Percentiles rank a stretch among this genome's conserved stretches.
Evolutionary conservation across 2,113 vertebrate genomes (phyloP).

Genomic region (Vanacampus margaritifer): DNA sequence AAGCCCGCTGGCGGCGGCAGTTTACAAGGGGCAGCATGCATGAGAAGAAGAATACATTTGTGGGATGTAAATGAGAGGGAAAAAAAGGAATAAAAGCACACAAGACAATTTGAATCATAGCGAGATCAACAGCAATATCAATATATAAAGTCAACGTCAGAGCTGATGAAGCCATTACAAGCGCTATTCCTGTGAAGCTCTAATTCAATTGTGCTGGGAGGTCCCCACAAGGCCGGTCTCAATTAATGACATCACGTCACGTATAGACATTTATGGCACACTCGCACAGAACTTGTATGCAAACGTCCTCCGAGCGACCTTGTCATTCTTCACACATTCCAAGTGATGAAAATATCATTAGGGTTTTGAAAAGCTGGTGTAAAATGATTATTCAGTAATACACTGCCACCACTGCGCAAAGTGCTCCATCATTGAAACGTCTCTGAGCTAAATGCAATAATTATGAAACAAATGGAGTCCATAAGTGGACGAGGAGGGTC

Average conservation of each 20-base stretch:
- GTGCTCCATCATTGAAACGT: slow-evolving; percentile 6
- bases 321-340: slow-evolving; percentile 22
- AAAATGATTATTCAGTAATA: slow-evolving; percentile 8
- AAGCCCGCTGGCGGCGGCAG: slow-evolving; percentile 85
- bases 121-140: neutral
- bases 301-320: slow-evolving; percentile 58
- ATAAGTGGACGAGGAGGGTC: slow-evolving; percentile 5
- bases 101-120: neutral
- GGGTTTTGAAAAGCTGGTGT: neutral
- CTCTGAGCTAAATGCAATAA: slow-evolving; percentile 13
- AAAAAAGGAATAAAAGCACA: slow-evolving; percentile 11
- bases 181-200: slow-evolving; percentile 44
- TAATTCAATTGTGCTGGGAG: slow-evolving; percentile 45
- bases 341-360: slow-evolving; percentile 16
- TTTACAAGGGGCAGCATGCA: slow-evolving; percentile 28
- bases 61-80: slow-evolving; percentile 26
- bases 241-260: slow-evolving; percentile 45
- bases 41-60: slow-evolving; percentile 25
- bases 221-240: slow-evolving; percentile 36
- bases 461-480: slow-evolving; percentile 23
- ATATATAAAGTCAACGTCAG: slow-evolving; percentile 15
- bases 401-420: neutral
- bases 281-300: neutral
- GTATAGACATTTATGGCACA: slow-evolving; percentile 15
- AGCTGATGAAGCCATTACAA: slow-evolving; percentile 29